Percentiles rank a stretch among this genome's conserved stretches.
These are phyloP conservation scores for Silurus meridionalis DNA, from an alignment of 2,113 vertebrate genomes.

Conservation along the genomic window DNA sequence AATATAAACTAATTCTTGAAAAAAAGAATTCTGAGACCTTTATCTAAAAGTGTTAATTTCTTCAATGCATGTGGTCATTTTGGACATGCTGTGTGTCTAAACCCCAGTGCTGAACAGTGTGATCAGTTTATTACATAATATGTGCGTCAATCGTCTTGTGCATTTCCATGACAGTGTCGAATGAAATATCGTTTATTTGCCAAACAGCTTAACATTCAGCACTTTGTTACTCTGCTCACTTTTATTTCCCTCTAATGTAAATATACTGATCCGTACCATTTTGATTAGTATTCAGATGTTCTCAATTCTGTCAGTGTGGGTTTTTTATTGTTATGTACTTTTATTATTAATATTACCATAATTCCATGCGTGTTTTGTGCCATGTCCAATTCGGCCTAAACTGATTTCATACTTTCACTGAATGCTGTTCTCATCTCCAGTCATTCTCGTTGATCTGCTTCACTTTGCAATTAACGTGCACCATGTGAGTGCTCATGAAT, in stretches of 20 bases:
- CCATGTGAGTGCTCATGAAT: constrained; percentile 54
- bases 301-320: neutral
- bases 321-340: neutral
- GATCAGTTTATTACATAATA: neutral
- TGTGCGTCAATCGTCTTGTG: too few species aligned
- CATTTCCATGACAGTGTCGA: too few species aligned
- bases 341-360: neutral
- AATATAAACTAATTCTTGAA: too few species aligned
- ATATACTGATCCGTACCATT: neutral
- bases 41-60: too few species aligned
- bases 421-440: constrained; percentile 12
- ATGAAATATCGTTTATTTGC: too few species aligned
- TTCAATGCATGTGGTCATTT: too few species aligned
- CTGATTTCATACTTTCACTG: neutral
- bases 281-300: neutral
- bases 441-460: constrained; percentile 12
- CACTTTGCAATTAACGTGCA: constrained; percentile 38
- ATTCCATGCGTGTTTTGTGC: neutral
- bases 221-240: neutral
- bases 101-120: too few species aligned
- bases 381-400: constrained; percentile 4
- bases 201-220: neutral
- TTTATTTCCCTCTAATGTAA: neutral
- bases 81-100: too few species aligned
- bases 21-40: too few species aligned